Conservation (phyloP, 2,797 vertebrate genomes). For the Ispidina lecontei region DNA sequence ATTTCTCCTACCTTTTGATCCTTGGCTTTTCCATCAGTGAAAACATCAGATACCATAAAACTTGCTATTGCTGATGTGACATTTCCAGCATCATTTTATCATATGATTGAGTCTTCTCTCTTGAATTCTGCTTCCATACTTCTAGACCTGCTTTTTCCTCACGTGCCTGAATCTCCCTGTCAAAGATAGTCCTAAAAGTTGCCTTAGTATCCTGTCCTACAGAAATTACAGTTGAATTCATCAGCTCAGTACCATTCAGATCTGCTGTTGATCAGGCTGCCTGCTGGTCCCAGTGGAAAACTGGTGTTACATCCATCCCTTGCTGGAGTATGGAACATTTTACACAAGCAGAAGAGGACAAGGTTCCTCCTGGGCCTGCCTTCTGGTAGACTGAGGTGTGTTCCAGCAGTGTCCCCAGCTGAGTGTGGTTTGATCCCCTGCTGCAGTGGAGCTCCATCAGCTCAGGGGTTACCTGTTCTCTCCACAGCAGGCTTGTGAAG, state of each 20-base stretch:
- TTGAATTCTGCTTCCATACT: neutral
- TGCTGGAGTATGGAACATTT: neutral
- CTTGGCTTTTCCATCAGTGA: neutral
- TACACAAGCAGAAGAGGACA: neutral
- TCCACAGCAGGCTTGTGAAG: neutral
- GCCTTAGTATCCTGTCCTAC: neutral
- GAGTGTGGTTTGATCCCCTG: neutral
- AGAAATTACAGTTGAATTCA: neutral
- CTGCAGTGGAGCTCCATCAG: neutral
- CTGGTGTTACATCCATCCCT: fast-evolving
- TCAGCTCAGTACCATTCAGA: neutral
- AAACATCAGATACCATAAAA: neutral
- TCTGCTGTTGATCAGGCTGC: neutral
- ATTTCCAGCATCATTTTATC: neutral
- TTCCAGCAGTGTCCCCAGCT: neutral
- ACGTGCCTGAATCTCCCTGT: neutral
- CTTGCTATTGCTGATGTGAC: neutral
- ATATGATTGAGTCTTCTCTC: neutral
- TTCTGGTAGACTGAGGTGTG: neutral
- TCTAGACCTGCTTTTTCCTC: neutral
- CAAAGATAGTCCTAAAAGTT: neutral
- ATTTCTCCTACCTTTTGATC: neutral
- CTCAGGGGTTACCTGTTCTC: neutral
- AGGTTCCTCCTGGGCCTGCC: fast-evolving
- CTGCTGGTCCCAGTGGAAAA: neutral